phyloP scores from a whole-genome alignment of 2,797 vertebrate genomes.

The Cryptoblepharus egeriae region DNA sequence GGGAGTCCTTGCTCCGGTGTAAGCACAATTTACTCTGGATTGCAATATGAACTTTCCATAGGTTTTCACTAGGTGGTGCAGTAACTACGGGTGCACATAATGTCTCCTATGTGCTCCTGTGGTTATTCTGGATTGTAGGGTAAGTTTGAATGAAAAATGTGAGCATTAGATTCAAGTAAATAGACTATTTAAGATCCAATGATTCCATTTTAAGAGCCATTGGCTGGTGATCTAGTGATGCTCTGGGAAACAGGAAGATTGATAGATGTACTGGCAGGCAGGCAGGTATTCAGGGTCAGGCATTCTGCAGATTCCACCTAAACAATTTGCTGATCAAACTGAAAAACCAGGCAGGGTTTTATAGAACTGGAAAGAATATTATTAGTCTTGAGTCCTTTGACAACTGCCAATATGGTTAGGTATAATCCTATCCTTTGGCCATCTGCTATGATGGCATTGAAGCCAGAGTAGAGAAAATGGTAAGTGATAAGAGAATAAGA shows the following conservation, averaged over 20 bases:
- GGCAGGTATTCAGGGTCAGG: background rate
- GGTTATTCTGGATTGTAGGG: too few relatives aligned
- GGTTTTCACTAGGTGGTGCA: too few relatives aligned
- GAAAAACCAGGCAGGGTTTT: background rate
- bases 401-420: background rate
- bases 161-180: too few relatives aligned
- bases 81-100: too few relatives aligned
- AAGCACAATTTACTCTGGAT: too few relatives aligned
- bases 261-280: background rate
- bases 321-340: background rate
- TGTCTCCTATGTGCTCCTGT: too few relatives aligned
- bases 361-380: background rate
- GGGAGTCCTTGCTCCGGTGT: too few relatives aligned
- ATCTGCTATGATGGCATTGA: background rate
- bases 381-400: background rate
- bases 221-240: background rate
- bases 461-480: background rate
- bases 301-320: background rate
- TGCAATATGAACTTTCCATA: too few relatives aligned
- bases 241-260: background rate
- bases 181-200: background rate
- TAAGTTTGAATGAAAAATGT: too few relatives aligned
- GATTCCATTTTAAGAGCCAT: too few relatives aligned
- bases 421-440: background rate
- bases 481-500: background rate